phyloP scores from a whole-genome alignment of 1,140 invertebrate species.

The Drosophila persimilis region DNA sequence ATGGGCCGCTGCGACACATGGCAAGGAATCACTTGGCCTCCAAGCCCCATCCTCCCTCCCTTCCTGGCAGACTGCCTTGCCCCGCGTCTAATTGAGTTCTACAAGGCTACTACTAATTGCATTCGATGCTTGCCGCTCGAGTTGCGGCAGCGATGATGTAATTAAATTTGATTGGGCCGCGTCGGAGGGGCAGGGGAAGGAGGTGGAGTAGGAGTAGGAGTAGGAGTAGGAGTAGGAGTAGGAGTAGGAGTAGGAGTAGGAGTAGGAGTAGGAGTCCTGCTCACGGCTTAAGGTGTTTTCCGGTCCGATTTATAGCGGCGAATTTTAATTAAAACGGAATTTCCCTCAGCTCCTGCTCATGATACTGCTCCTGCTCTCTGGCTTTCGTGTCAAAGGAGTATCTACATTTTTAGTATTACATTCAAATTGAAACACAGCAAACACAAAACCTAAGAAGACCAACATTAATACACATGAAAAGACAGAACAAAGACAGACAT shows the following conservation, averaged over 20 bases:
- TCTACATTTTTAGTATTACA: conserved; percentile 20
- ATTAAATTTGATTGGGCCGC: conserved; percentile 67
- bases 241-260: too few species aligned
- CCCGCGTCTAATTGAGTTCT: conserved; percentile 78
- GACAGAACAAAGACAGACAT: too few species aligned
- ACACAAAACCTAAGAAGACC: not conserved
- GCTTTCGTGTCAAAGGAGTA: conserved; percentile 12
- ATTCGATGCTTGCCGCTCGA: conserved; percentile 80
- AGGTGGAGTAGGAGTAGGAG: too few species aligned
- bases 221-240: too few species aligned
- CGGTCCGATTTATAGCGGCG: conserved; percentile 33
- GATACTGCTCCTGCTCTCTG: not conserved
- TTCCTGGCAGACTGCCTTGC: not conserved
- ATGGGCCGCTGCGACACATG: conserved; percentile 48
- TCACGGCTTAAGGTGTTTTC: conserved; percentile 35
- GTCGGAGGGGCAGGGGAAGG: not conserved
- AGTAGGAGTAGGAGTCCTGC: too few species aligned
- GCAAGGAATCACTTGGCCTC: conserved; percentile 46
- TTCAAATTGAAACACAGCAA: conserved; percentile 12
- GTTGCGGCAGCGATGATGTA: conserved; percentile 69
- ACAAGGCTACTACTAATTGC: conserved; percentile 81
- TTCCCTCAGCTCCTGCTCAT: not conserved
- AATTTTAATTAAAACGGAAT: conserved; percentile 46
- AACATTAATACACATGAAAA: too few species aligned
- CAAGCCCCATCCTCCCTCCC: not conserved